Evolutionary conservation across 2,797 vertebrate species (phyloP), one percentile per base, ranked within the genome.

Genomic region (Thripadectes ignobilis): DNA sequence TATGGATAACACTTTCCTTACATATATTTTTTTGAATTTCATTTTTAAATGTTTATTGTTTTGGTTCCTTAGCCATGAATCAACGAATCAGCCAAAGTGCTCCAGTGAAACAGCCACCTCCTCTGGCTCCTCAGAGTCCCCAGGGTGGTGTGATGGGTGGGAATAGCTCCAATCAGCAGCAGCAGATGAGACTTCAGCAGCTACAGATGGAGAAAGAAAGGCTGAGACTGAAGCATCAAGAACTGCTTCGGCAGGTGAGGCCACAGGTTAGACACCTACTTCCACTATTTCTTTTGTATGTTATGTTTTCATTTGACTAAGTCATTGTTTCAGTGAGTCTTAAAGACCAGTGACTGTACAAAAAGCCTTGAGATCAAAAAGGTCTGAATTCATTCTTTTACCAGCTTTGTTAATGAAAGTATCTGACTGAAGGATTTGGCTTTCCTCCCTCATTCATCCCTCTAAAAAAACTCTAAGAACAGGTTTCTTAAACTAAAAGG

Each of bases 201-300:
- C 97, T 99, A 67, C 98, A 99, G 97, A 98, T 99, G 91, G 99
- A 99, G 97, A 99, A 99, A 95, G 99, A 99, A 85, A 97, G 99
- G 63, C 98, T 99, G 93, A 97, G 99, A 87, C 98, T 99, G 96
- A 99, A 99, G 96, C 99, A 99, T 92, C 99, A 99, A 98, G 99
- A 99, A 97, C 98, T 99, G 97, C 99, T 99, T 59, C 99, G 99
- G 96, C 99, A 99, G 98, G 98, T 98, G 98, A 99, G 99, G 98
- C 99, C 99, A 93, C 99, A 99, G 99, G 99, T 99, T 97, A 98
- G 99, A 97, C 95, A 96, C 96, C 88, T 48, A 71, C 92, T 97
- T 96, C 95, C 93, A 87, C 94, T 98, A 94, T 93, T 61, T 96
- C 83, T 91, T 92, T 85, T 91, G 88, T 96, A 34, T 89, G 72